Percentiles rank a stretch among this genome's conserved stretches.
These are phyloP conservation scores for Gymnobelideus leadbeateri DNA, from an alignment of 2,113 vertebrate species.

Conservation along the genomic window DNA sequence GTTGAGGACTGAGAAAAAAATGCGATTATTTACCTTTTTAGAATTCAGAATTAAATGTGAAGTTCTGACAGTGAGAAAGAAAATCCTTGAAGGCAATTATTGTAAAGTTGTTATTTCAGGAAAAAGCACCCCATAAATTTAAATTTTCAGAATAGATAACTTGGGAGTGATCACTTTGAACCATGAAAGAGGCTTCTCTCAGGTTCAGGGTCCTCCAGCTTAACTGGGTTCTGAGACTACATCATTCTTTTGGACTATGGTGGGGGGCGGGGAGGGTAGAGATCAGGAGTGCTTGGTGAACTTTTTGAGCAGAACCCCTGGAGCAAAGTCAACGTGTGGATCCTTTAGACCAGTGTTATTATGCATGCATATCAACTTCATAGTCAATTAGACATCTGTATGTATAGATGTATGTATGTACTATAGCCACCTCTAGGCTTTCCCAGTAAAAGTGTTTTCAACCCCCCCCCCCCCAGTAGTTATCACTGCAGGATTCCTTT, in stretches of 20 bases:
- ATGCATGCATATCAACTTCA: neutral
- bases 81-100: neutral
- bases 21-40: neutral
- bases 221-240: neutral
- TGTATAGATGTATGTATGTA: neutral
- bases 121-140: conserved; percentile 3
- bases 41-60: conserved; percentile 11
- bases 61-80: neutral
- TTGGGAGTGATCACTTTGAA: neutral
- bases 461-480: neutral
- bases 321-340: neutral
- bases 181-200: neutral
- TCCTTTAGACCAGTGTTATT: neutral
- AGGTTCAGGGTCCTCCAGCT: neutral
- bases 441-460: neutral
- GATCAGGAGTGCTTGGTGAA: neutral
- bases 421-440: neutral
- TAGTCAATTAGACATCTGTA: neutral
- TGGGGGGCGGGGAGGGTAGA: too few relatives aligned
- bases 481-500: neutral
- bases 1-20: neutral
- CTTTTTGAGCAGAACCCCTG: neutral
- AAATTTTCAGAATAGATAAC: neutral
- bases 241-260: neutral
- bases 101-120: neutral